Percentiles rank a stretch among this genome's conserved stretches.
Evolutionary conservation across 1,140 invertebrate genomes (phyloP).

Genomic region (Drosophila arawakana): DNA sequence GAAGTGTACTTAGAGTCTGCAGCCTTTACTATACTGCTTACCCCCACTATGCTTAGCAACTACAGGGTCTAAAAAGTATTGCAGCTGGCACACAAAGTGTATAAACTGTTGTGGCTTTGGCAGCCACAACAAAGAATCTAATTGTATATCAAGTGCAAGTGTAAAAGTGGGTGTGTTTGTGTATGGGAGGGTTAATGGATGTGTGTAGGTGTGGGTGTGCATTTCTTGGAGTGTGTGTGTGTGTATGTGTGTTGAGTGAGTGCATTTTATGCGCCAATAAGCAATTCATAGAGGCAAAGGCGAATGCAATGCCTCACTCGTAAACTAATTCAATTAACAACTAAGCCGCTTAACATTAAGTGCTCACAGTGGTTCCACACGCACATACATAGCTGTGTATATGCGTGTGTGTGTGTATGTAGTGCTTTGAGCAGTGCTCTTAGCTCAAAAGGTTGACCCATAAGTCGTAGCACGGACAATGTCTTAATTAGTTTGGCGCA

Average conservation of each 20-base stretch:
- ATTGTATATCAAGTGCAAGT: conserved; percentile 79
- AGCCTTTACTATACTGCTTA: no score
- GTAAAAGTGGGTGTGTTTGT: conserved; percentile 52
- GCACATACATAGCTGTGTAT: neutral
- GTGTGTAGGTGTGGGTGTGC: neutral
- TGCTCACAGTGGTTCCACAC: conserved; percentile 48
- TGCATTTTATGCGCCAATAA: conserved; percentile 54
- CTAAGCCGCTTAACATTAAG: conserved; percentile 79
- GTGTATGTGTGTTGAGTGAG: conserved; percentile 13
- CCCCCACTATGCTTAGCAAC: no score
- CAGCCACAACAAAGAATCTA: conserved; percentile 70
- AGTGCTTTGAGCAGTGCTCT: conserved; percentile 22
- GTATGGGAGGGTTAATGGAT: neutral
- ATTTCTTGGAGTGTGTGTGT: conserved; percentile 1
- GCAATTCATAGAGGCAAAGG: conserved; percentile 37
- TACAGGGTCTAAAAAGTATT: conserved; percentile 13
- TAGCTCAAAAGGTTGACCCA: conserved; percentile 46
- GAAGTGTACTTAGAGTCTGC: no score
- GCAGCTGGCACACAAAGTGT: conserved; percentile 57
- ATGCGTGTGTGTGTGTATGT: conserved; percentile 15
- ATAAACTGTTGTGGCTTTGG: conserved; percentile 55
- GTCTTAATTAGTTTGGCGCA: conserved; percentile 49
- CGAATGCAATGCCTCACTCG: conserved; percentile 59
- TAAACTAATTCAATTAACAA: conserved; percentile 82
- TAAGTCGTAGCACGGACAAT: conserved; percentile 34